A percentile compares a stretch with the other conserved stretches of the same genome.
phyloP scores from a whole-genome alignment of 2,797 vertebrate species.

The Chloroceryle inda region DNA sequence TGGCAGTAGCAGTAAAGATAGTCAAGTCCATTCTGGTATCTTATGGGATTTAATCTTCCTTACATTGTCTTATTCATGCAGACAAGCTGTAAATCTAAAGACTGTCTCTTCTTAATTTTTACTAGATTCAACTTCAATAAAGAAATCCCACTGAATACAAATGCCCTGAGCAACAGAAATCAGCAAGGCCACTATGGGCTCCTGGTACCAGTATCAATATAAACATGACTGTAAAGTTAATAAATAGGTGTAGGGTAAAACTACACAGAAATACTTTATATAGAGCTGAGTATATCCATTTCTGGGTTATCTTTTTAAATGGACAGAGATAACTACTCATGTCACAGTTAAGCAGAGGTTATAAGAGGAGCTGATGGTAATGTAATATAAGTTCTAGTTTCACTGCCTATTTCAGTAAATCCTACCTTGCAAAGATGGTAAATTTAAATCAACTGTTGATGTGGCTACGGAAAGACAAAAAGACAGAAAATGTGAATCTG shows the following conservation, averaged over 20 bases:
- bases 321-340: neutral
- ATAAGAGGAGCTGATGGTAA: neutral
- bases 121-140: neutral
- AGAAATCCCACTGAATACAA: neutral
- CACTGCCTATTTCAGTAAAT: neutral
- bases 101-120: neutral
- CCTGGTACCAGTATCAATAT: neutral
- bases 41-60: neutral
- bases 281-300: neutral
- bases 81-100: neutral
- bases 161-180: neutral
- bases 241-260: neutral
- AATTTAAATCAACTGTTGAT: slow-evolving; percentile 77
- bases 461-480: slow-evolving; percentile 76
- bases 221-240: neutral
- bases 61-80: neutral
- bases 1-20: neutral
- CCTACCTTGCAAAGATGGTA: slow-evolving; percentile 79
- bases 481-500: slow-evolving; percentile 53
- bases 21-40: neutral
- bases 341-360: neutral
- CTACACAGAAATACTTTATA: neutral
- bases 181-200: neutral
- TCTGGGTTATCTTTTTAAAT: neutral
- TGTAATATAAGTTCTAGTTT: neutral